Evolutionary conservation across 2,888 invertebrate genomes (phyloP).

Genomic region (Aporophyla nigra): DNA sequence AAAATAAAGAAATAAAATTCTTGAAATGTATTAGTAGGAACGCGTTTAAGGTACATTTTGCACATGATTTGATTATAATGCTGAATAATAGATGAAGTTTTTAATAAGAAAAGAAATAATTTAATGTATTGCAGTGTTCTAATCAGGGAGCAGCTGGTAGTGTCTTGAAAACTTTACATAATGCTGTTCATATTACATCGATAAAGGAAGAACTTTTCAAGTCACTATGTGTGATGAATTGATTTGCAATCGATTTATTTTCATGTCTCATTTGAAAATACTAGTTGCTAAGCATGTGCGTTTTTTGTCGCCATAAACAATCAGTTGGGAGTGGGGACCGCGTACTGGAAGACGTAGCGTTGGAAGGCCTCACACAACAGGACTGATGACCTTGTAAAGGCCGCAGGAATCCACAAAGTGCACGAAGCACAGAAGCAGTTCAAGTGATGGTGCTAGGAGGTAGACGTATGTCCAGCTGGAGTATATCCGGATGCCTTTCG

Average conservation of each 20-base stretch:
- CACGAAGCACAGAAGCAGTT: too few relatives aligned
- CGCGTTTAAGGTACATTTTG: slow-evolving; percentile 1
- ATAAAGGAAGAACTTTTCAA: neutral
- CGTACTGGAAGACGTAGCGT: too few relatives aligned
- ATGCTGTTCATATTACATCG: neutral
- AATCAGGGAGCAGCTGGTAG: neutral
- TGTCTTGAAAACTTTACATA: neutral
- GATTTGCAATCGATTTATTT: neutral
- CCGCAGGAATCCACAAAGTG: too few relatives aligned
- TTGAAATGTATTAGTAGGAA: slow-evolving; percentile 20
- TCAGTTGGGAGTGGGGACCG: too few relatives aligned
- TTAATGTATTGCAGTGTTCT: too few relatives aligned
- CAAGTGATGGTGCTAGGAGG: too few relatives aligned
- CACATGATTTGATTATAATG: neutral
- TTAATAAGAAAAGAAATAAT: neutral
- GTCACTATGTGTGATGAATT: neutral
- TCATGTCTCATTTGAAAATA: neutral
- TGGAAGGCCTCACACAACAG: too few relatives aligned
- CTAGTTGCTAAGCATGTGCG: neutral
- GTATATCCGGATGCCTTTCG: too few relatives aligned
- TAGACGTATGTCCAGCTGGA: too few relatives aligned
- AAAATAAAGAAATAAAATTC: slow-evolving; percentile 53
- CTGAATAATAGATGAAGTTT: neutral
- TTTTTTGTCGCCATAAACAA: too few relatives aligned
- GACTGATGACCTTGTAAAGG: too few relatives aligned